These are phyloP conservation scores for human (Homo sapiens) DNA, from an alignment of 2,113 vertebrate genomes.

Conservation along the genomic window DNA sequence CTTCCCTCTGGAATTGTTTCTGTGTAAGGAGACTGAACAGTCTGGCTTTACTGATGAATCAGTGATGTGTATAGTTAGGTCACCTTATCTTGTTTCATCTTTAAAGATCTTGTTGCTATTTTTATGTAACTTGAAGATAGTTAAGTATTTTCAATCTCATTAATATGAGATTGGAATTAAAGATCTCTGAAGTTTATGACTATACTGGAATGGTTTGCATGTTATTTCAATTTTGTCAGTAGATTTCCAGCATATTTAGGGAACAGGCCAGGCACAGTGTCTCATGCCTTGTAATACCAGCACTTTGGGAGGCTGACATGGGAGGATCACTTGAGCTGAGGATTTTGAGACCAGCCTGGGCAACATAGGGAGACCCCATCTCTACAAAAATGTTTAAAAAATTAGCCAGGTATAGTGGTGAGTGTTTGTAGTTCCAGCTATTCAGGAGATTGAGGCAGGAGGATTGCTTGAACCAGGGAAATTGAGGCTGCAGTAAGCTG, in stretches of 20 bases:
- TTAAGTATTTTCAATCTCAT: conserved; percentile 36
- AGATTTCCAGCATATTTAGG: not conserved
- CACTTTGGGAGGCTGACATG: no score
- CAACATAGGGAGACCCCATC: no score
- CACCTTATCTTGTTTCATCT: conserved; percentile 44
- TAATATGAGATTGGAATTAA: conserved; percentile 42
- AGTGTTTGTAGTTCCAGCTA: no score
- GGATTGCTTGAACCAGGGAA: no score
- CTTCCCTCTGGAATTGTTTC: conserved; percentile 34
- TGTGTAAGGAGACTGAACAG: not conserved
- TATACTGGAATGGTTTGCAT: not conserved
- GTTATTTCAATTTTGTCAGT: not conserved
- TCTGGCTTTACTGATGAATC: conserved; percentile 32
- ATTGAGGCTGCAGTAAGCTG: no score
- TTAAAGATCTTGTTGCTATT: conserved; percentile 16
- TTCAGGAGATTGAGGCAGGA: no score
- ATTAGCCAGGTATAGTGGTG: no score
- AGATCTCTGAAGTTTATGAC: not conserved
- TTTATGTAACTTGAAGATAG: not conserved
- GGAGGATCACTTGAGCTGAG: no score
- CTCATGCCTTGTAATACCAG: no score
- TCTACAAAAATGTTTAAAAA: no score
- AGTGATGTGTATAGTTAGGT: not conserved
- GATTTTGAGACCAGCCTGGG: no score
- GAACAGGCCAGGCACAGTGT: no score